Conservation (phyloP, 2,888 invertebrate species). For the Lepidocyrtinus sp. region DNA sequence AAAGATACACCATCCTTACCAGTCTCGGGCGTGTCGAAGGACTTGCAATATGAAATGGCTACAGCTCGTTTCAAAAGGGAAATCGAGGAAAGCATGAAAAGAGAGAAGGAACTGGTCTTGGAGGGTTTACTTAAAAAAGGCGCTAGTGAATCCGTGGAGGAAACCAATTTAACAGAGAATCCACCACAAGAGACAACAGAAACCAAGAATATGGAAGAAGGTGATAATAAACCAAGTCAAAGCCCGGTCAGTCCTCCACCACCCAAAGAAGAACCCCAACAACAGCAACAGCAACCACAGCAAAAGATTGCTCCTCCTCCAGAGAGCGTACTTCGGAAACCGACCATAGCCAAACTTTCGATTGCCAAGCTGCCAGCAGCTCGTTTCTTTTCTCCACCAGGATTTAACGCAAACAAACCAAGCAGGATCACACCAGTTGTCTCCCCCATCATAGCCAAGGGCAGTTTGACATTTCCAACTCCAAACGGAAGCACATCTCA, state of each 20-base stretch:
- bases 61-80: slow-evolving; percentile 68
- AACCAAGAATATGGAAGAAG: neutral
- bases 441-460: slow-evolving; percentile 32
- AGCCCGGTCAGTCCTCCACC: neutral
- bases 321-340: slow-evolving; percentile 35
- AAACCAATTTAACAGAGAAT: slow-evolving; percentile 2
- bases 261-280: neutral
- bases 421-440: slow-evolving; percentile 44
- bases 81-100: slow-evolving; percentile 66
- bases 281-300: neutral
- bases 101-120: slow-evolving; percentile 65
- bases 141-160: neutral
- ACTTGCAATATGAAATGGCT: slow-evolving; percentile 66
- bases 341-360: slow-evolving; percentile 37
- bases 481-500: neutral
- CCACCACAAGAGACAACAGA: slow-evolving; percentile 6
- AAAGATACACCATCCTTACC: slow-evolving; percentile 17
- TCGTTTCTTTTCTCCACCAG: slow-evolving; percentile 42
- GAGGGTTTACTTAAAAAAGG: slow-evolving; percentile 53
- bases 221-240: neutral
- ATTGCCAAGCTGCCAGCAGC: slow-evolving; percentile 44
- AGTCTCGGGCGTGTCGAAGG: slow-evolving; percentile 10
- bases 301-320: slow-evolving; percentile 3
- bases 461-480: neutral
- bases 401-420: slow-evolving; percentile 43